A percentile compares a stretch with the other conserved stretches of the same genome.
Conservation (phyloP, 2,888 invertebrate genomes). For the Calliopum simillimum region DNA sequence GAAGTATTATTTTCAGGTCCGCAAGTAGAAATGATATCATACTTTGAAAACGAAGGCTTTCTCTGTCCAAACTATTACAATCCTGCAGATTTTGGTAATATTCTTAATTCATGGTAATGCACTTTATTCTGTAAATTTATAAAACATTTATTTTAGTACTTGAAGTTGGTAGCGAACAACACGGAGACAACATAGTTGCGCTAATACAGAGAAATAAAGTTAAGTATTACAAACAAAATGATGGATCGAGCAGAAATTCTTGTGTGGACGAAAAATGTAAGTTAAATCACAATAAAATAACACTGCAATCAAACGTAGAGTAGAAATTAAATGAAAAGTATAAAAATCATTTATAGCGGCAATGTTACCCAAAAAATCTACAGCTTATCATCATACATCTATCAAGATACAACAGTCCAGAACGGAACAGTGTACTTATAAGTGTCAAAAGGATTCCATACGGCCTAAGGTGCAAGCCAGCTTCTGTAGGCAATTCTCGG, state of each 20-base stretch:
- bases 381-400: slow-evolving; percentile 27
- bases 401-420: slow-evolving; percentile 36
- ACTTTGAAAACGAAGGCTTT: slow-evolving; percentile 75
- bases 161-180: slow-evolving; percentile 74
- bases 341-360: slow-evolving; percentile 9
- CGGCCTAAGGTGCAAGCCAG: slow-evolving; percentile 59
- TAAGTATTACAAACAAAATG: slow-evolving; percentile 37
- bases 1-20: slow-evolving; percentile 83
- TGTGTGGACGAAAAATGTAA: slow-evolving; percentile 51
- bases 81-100: slow-evolving; percentile 86
- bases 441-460: slow-evolving; percentile 35
- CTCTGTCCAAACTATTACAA: slow-evolving; percentile 89
- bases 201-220: slow-evolving; percentile 50
- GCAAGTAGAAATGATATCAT: slow-evolving; percentile 78
- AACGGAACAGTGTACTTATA: neutral
- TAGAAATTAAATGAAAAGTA: neutral
- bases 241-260: slow-evolving; percentile 7
- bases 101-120: neutral
- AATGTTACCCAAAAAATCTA: slow-evolving; percentile 1
- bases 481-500: slow-evolving; percentile 67
- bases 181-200: slow-evolving; percentile 64
- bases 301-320: neutral
- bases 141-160: slow-evolving; percentile 58
- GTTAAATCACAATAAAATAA: slow-evolving; percentile 25
- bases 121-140: neutral